Base-by-base conservation (phyloP, 1,140 invertebrate species). In the Helicoverpa zea region DNA sequence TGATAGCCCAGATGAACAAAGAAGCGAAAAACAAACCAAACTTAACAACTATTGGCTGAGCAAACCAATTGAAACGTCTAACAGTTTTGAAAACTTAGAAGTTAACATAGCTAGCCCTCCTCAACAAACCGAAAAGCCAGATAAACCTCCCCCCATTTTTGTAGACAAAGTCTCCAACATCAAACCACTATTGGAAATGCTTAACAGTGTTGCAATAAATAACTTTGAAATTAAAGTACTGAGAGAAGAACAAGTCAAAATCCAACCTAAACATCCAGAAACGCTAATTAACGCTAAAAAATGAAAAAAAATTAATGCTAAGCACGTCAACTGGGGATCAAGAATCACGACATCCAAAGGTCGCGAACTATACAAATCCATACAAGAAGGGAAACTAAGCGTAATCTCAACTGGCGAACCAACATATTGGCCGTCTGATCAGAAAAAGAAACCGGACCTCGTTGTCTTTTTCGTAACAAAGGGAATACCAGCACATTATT, bases 341-440 rank as follows among this genome's bases (percentile, higher is more conserved):
- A 83, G 86, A 35, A 58, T 84, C 10, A 76, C n/a, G 0, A 83
- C 81, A n/a, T 58, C 82, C 9, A 86, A 81, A 79, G 87, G 83
- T 85, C 23, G 23, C 23, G 23, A 23, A 23, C 23, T 23, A 23
- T 1, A 23, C 23, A 23, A 23, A 23, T 23, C 23, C 23, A 23
- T 23, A 23, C 23, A 23, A 23, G 23, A 23, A 23, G 23, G 23
- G 23, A 23, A 61, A 16, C 72, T 84, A 23, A 78, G 63, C 12
- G 56, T 64, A 13, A 52, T 70, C 3, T 86, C 35, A 83, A 85
- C 66, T 81, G 86, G 88, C 12, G 43, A 84, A 80, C 87, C 73
- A 81, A 87, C 73, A 3, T 91, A 91, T 63, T 91, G 86, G 88
- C 89, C 88, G 10, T 85, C 86, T 29, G 89, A 91, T 58, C 54